A percentile compares a stretch with the other conserved stretches of the same genome.
These are phyloP conservation scores for Thymelicus sylvestris DNA, from an alignment of 2,888 invertebrate species.

Conservation along the genomic window DNA sequence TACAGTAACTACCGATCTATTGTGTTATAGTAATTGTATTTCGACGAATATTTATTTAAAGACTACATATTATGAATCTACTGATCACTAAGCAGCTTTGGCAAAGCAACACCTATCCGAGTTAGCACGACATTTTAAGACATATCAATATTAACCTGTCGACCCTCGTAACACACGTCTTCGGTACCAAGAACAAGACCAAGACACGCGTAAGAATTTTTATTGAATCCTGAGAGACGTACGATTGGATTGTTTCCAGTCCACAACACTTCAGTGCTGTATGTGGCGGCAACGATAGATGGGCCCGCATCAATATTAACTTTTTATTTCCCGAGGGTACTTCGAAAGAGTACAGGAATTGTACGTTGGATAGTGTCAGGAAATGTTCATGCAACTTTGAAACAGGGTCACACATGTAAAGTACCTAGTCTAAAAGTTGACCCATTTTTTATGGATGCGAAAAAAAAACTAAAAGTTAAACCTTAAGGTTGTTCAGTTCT, in stretches of 20 bases:
- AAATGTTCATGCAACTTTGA: constrained; percentile 21
- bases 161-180: constrained; percentile 5
- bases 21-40: no score
- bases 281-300: constrained; percentile 33
- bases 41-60: no score
- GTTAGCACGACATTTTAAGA: background rate
- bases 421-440: background rate
- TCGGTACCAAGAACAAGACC: background rate
- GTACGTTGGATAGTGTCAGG: constrained; percentile 11
- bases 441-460: background rate
- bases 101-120: no score
- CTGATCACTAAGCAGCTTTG: no score
- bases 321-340: constrained; percentile 27
- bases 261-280: constrained; percentile 11
- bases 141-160: background rate
- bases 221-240: constrained; percentile 29
- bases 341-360: constrained; percentile 20
- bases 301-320: constrained; percentile 34
- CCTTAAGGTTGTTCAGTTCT: no score
- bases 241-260: constrained; percentile 28
- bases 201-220: constrained; percentile 24
- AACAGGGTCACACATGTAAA: constrained; percentile 2
- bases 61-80: no score
- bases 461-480: background rate
- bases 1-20: no score